Base-by-base conservation (phyloP, 2,888 invertebrate genomes). In the Pelosia muscerda region DNA sequence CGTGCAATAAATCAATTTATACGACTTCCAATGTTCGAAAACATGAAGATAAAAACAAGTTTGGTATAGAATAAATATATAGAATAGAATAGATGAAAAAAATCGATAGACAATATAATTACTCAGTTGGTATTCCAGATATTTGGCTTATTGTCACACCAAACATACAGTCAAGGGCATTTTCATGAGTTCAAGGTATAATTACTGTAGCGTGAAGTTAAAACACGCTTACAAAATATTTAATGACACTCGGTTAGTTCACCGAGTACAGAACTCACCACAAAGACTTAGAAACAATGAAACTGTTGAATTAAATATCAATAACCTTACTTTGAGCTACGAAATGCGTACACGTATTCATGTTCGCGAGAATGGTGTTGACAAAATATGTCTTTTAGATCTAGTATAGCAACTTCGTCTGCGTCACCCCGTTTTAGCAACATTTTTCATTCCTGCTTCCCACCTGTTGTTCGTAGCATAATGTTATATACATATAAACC, bases 241-340 rank as follows among this genome's bases (percentile, higher is more conserved):
- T 63, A 71, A 62, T 54, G 63, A 31, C 61, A 53, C 65, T 61
- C 42, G 63, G 67, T 60, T 67, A 69, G 55, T 65, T 72, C 65
- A 19, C 26, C 56, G 57, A 56, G 56, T 61, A 71, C 68, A 69
- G 70, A 72, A 77, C 59, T 71, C 71, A 60, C 70, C 65, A 74
- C 73, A 82, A 74, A 75, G 76, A 70, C 57, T 58, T 71, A 81
- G 74, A 74, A 78, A 77, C 79, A 81, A 75, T 73, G 71, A 75
- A 81, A 71, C 62, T 74, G 68, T 75, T 81, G 68, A 81, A 81
- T 81, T 69, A 82, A 73, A 78, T 82, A 81, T 78, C 64, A 70
- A 55, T 68, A 68, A 65, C 66, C 72, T 70, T 4, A 42, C n/a
- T 73, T 68, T 66, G 62, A 74, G 67, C 31, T 79, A 73, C 71